Evolutionary conservation across 2,888 invertebrate genomes (phyloP).

Genomic region (Amblyteles armatorius): DNA sequence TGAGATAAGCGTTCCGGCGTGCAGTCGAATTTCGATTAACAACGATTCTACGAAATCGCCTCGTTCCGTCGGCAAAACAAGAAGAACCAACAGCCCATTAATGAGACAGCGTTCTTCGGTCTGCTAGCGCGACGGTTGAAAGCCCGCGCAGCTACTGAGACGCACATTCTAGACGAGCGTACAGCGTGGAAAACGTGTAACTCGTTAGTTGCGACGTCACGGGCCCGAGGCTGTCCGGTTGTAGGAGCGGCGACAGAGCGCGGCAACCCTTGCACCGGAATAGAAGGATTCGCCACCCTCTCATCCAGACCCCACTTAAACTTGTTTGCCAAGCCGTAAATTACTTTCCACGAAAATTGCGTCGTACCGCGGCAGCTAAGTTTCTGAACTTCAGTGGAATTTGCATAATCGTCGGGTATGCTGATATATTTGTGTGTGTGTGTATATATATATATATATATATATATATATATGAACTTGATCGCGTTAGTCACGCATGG

Average conservation of each 20-base stretch:
- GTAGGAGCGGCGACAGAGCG: neutral
- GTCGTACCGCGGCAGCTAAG: neutral
- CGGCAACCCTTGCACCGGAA: neutral
- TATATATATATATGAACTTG: too few species aligned
- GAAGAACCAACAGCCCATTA: neutral
- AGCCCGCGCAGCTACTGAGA: neutral
- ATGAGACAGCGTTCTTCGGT: conserved; percentile 15
- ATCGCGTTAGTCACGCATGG: too few species aligned
- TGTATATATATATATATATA: neutral
- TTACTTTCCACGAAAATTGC: conserved; percentile 53
- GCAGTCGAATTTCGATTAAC: too few species aligned
- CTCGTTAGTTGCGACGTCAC: conserved; percentile 6
- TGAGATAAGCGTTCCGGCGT: too few species aligned
- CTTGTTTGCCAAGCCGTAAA: conserved; percentile 59
- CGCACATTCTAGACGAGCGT: neutral
- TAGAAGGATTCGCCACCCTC: neutral
- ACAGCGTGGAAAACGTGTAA: neutral
- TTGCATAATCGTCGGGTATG: neutral
- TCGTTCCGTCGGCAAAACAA: too few species aligned
- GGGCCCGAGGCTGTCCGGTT: neutral
- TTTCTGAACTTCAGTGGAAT: neutral
- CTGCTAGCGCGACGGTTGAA: conserved; percentile 6
- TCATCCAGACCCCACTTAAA: conserved; percentile 41
- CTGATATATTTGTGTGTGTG: neutral
- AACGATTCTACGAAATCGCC: too few species aligned